Evolutionary conservation across 1,140 invertebrate genomes (phyloP), one percentile per base, ranked within the genome.

Genomic region (Carcinoscorpius rotundicauda): DNA sequence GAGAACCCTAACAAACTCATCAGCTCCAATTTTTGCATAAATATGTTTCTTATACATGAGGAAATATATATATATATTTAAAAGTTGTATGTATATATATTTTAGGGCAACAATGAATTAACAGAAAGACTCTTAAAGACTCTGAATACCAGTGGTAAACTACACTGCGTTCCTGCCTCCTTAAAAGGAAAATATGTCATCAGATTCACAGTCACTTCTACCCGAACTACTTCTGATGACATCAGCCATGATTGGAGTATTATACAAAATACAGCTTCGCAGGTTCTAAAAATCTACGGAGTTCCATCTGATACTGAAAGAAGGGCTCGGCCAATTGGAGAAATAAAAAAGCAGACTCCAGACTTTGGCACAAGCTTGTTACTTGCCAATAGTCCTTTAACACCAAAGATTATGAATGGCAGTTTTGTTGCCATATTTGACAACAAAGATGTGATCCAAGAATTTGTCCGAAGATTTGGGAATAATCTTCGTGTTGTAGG

Each of bases 371-470:
- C 94, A 10, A 97, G 93, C 75, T 79, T 98, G 11, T 78, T 98
- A 49, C 87, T 95, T 6, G 79, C 78, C 69, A 97, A 97, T 76
- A 91, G 90, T 49, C 94, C 94, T 2, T 93, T 96, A 86, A 96
- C 93, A 49, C 94, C 95, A 0, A 97, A 97, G 79, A 89, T 98
- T 29, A 91, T 97, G 5, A 97, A 97, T 72, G 95, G 92, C 1
- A 96, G 91, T 69, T 97, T 95, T 78, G 93, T 89, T 0, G 94
- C 93, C 5, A 88, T 98, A 66, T 93, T 94, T 73, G 93, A 98
- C 73, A 88, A 88, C 52, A 87, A 85, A 62, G 88, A 92, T 71
- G 82, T 91, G 10, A 80, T 93, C 60, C 84, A 85, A 48, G 88
- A 88, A 67, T 89, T 87, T 75, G 85, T 86, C 53, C 74, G 77